Base-by-base conservation (phyloP, 2,797 vertebrate genomes). In the Malacoraja senta region DNA sequence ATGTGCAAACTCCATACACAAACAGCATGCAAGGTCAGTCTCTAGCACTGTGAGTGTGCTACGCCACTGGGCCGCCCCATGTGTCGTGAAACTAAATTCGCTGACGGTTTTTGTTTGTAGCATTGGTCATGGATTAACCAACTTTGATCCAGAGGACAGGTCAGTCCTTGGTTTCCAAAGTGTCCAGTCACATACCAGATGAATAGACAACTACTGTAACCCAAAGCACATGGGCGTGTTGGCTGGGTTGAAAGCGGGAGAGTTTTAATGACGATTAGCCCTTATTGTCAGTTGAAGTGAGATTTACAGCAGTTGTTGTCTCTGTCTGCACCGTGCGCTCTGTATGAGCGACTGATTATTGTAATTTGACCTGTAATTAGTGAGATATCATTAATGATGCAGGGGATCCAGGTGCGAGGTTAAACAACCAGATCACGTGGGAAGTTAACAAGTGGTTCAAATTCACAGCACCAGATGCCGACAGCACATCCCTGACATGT, bases 361-460 rank as follows among this genome's bases (percentile, higher is more conserved):
- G 84, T 88, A 65, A 86, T 86, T 86, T 86, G 83, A 86, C 83
- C 29, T 29, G 83, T 86, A 86, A 88, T 88, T 88, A 65, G 84
- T 35, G 84, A 88, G 24, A n/a, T 88, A 88, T 88, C 68, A 88
- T 88, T 88, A 65, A 68, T 26, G 84, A n/a, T 88, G 0, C 32
- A 32, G 32, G 61, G 58, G n/a, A 35, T 88, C 84, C 84, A 88
- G 84, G 84, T 88, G 84, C 32, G 17, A 61, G 80, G 3, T 29
- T 61, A 88, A 68, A 32, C 17, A 68, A 35, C 8, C 3, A 2
- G n/a, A 35, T 88, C 61, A 68, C n/a, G 0, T n/a, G 19, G 84
- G 17, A 17, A 68, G 17, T 68, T 63, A 35, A 15, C 29, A 21
- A 32, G 0, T 24, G 15, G 19, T 68, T 68, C 8, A 21, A 2